A percentile compares a stretch with the other conserved stretches of the same genome.
Evolutionary conservation across 2,797 vertebrate species (phyloP).

Genomic region (Phoebastria nigripes): DNA sequence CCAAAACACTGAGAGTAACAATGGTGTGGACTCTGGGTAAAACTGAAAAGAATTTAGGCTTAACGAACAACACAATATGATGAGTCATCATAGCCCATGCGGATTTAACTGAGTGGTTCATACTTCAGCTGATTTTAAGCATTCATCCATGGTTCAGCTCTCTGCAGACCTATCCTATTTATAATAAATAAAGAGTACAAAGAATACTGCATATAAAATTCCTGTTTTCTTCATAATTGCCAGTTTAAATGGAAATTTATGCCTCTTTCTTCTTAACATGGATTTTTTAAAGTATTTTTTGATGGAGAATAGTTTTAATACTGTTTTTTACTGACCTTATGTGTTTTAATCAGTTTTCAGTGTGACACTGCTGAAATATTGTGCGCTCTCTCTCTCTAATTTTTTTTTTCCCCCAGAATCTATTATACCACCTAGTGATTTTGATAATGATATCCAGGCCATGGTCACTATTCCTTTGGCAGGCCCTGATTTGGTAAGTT

Average conservation of each 20-base stretch:
- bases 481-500: slow-evolving; percentile 65
- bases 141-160: background rate
- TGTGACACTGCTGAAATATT: background rate
- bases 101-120: background rate
- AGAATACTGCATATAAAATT: background rate
- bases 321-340: background rate
- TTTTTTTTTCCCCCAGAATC: slow-evolving; percentile 10
- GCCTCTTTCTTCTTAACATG: background rate
- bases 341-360: background rate
- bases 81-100: background rate
- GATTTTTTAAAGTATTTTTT: background rate
- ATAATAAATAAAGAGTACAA: background rate
- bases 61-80: background rate
- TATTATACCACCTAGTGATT: slow-evolving; percentile 1
- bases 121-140: background rate
- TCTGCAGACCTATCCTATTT: background rate
- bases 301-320: background rate
- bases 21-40: background rate
- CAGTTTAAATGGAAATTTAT: background rate
- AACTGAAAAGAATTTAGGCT: background rate
- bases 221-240: background rate
- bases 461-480: slow-evolving; percentile 55
- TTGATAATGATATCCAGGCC: slow-evolving; percentile 52
- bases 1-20: background rate
- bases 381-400: background rate